These are phyloP conservation scores for Teleiodes luculella DNA, from an alignment of 2,888 invertebrate genomes.

Conservation along the genomic window DNA sequence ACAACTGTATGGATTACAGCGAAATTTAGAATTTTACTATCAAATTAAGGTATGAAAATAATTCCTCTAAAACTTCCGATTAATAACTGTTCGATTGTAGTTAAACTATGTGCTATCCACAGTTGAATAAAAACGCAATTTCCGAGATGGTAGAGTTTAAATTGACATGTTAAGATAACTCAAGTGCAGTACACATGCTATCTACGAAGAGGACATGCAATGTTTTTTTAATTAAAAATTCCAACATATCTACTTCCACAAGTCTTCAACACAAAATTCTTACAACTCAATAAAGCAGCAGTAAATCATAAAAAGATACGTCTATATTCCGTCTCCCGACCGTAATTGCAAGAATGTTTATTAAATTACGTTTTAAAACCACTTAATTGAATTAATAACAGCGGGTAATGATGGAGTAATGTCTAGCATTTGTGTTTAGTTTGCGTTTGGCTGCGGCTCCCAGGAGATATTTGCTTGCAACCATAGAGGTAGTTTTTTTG, in stretches of 20 bases:
- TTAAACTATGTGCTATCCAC: too few species aligned
- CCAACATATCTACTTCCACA: not conserved
- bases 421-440: slow-evolving; percentile 42
- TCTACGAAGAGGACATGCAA: not conserved
- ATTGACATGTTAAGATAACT: not conserved
- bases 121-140: not conserved
- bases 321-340: slow-evolving; percentile 23
- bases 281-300: slow-evolving; percentile 1
- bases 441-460: slow-evolving; percentile 30
- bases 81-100: too few species aligned
- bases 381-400: slow-evolving; percentile 43
- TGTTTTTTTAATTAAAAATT: not conserved
- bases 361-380: slow-evolving; percentile 50
- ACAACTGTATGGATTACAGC: too few species aligned
- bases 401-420: slow-evolving; percentile 42
- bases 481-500: too few species aligned
- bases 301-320: slow-evolving; percentile 5
- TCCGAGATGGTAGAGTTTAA: not conserved
- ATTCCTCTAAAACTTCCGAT: too few species aligned
- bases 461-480: too few species aligned
- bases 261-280: not conserved
- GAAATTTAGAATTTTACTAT: too few species aligned
- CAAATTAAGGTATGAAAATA: too few species aligned
- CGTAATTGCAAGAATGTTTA: slow-evolving; percentile 48
- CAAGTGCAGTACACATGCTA: not conserved